Percentiles rank a stretch among this genome's conserved stretches.
phyloP scores from a whole-genome alignment of 2,888 invertebrate species.

The Tinea semifulvella region DNA sequence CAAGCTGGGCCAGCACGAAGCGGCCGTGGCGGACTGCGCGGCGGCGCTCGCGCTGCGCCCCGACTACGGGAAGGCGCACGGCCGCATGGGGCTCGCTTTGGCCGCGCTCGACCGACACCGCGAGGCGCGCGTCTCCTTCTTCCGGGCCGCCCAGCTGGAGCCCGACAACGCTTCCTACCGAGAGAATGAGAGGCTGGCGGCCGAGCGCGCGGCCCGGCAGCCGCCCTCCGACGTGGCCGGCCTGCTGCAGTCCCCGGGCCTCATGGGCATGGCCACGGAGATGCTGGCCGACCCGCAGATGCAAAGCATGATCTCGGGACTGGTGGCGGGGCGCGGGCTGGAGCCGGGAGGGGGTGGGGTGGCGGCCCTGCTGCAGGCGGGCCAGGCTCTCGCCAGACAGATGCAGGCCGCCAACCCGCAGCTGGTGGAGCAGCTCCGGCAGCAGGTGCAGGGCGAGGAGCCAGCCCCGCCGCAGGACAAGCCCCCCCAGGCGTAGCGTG shows the following conservation, averaged over 20 bases:
- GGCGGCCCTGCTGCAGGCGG: slow-evolving; percentile 65
- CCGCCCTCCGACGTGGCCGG: slow-evolving; percentile 76
- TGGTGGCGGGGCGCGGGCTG: slow-evolving; percentile 20
- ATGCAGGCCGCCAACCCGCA: slow-evolving; percentile 86
- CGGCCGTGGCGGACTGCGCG: slow-evolving; percentile 90
- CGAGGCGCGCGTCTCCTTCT: slow-evolving; percentile 87
- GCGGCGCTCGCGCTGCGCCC: slow-evolving; percentile 90
- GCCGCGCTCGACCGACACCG: slow-evolving; percentile 83
- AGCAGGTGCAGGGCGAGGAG: slow-evolving; percentile 45
- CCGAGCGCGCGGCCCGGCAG: slow-evolving; percentile 80
- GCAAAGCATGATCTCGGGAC: slow-evolving; percentile 71
- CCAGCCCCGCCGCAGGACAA: slow-evolving; percentile 30
- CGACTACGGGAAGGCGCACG: slow-evolving; percentile 94
- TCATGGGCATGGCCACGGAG: slow-evolving; percentile 85
- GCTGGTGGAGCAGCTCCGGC: slow-evolving; percentile 78
- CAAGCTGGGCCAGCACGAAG: slow-evolving; percentile 83
- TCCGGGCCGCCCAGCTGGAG: slow-evolving; percentile 88
- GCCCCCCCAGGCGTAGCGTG: neutral
- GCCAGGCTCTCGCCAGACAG: slow-evolving; percentile 83
- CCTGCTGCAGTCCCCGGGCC: slow-evolving; percentile 80
- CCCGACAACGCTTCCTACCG: slow-evolving; percentile 91
- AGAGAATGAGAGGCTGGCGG: slow-evolving; percentile 85
- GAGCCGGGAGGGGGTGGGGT: slow-evolving; percentile 34
- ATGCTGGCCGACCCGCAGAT: slow-evolving; percentile 87
- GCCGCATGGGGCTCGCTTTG: slow-evolving; percentile 89